These are phyloP conservation scores for Drosophila azteca DNA, from an alignment of 1,140 invertebrate species.

Conservation along the genomic window DNA sequence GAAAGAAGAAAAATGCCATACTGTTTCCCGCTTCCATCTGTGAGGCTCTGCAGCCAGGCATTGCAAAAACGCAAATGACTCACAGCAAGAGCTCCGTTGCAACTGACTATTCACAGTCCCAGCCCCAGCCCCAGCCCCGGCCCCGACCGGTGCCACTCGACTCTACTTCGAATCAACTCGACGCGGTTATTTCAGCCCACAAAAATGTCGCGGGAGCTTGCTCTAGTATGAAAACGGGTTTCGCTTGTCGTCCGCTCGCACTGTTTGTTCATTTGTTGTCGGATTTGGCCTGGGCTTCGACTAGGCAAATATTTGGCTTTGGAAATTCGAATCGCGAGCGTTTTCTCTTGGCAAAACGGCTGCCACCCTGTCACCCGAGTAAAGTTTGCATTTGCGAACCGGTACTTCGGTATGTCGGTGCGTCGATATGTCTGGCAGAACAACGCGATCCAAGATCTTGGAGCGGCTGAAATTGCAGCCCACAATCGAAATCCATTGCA, in stretches of 20 bases:
- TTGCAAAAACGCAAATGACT: slow-evolving; percentile 69
- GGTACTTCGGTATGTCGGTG: slow-evolving; percentile 49
- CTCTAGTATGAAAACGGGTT: slow-evolving; percentile 60
- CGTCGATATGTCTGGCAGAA: no score
- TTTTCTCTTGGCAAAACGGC: slow-evolving; percentile 27
- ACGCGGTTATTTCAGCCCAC: slow-evolving; percentile 57
- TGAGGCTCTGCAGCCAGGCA: slow-evolving; percentile 35
- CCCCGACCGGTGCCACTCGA: no score
- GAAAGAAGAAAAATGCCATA: background rate
- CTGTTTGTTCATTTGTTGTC: slow-evolving; percentile 10
- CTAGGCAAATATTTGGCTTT: slow-evolving; percentile 62
- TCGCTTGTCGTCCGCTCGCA: slow-evolving; percentile 18
- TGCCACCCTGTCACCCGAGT: slow-evolving; percentile 19
- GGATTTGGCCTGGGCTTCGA: slow-evolving; percentile 44
- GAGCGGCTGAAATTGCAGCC: no score
- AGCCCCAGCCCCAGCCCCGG: no score
- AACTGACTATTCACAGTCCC: background rate
- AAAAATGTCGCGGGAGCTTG: slow-evolving; percentile 58
- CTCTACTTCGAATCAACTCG: background rate
- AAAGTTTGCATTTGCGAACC: slow-evolving; percentile 40
- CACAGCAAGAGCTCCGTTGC: slow-evolving; percentile 22
- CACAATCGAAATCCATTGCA: no score
- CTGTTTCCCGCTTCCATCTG: slow-evolving; percentile 2
- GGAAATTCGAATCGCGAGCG: slow-evolving; percentile 37
- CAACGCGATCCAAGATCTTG: no score